A percentile compares a stretch with the other conserved stretches of the same genome.
Conservation (phyloP, 92 coral and sea anemone genomes). For the Epizoanthus rinbou region DNA sequence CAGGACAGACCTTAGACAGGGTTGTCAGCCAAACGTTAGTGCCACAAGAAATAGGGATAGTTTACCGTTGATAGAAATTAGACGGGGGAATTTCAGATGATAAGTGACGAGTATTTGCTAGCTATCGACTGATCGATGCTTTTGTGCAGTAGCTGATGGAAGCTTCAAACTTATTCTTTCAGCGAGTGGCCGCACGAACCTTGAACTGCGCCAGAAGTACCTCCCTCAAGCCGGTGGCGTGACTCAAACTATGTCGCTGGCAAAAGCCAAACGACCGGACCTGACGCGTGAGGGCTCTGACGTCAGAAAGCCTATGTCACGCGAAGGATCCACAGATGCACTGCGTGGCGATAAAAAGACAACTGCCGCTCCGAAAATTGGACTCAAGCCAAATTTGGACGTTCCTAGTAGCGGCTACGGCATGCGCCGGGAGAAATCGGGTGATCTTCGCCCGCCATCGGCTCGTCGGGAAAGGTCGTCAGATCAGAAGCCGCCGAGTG, state of each 20-base stretch:
- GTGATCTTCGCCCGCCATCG: slow-evolving; percentile 57
- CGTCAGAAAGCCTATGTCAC: slow-evolving; percentile 64
- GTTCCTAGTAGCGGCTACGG: slow-evolving; percentile 85
- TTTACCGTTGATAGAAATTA: too few relatives aligned
- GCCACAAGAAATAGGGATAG: too few relatives aligned
- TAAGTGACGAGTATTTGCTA: too few relatives aligned
- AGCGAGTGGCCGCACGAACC: slow-evolving; percentile 93
- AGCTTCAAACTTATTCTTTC: slow-evolving; percentile 4
- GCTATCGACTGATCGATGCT: too few relatives aligned
- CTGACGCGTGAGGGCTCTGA: slow-evolving; percentile 82
- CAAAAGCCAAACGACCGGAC: slow-evolving; percentile 74
- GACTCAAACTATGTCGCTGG: slow-evolving; percentile 65
- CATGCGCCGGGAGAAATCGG: slow-evolving; percentile 84
- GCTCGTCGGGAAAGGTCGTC: slow-evolving; percentile 63
- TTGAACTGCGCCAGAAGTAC: slow-evolving; percentile 80
- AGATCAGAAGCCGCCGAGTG: slow-evolving; percentile 55
- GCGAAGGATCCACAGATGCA: slow-evolving; percentile 65
- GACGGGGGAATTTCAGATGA: too few relatives aligned
- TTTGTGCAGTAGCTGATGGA: not conserved
- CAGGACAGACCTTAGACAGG: too few relatives aligned
- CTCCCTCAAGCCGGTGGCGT: slow-evolving; percentile 58
- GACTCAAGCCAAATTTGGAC: slow-evolving; percentile 69
- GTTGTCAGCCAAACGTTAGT: too few relatives aligned
- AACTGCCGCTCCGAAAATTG: slow-evolving; percentile 71
- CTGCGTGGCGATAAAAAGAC: slow-evolving; percentile 50